phyloP scores from a whole-genome alignment of 2,113 vertebrate genomes.

The Varanus komodoensis region DNA sequence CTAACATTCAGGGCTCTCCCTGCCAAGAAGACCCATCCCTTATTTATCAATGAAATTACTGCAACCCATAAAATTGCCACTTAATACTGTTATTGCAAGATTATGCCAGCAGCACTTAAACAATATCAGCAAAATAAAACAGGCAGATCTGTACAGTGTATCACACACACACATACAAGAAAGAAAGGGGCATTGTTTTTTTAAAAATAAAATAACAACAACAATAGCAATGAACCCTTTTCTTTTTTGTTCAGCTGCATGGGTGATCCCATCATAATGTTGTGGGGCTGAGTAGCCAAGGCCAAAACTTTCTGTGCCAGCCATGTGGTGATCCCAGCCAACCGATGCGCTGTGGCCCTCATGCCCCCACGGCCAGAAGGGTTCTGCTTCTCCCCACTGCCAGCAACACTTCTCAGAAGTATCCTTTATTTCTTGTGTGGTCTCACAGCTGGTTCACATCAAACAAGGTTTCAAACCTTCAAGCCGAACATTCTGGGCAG shows the following conservation, averaged over 20 bases:
- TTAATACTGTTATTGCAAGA: neutral
- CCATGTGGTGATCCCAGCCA: neutral
- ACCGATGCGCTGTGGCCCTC: neutral
- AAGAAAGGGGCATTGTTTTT: too few species aligned
- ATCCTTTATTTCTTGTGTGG: neutral
- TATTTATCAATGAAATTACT: neutral
- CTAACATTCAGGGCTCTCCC: neutral
- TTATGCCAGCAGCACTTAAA: neutral
- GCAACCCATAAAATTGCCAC: neutral
- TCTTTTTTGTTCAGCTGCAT: neutral
- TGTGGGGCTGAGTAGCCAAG: neutral
- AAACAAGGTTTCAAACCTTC: neutral
- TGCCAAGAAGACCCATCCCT: neutral
- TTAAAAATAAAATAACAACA: neutral
- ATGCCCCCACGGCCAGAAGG: neutral
- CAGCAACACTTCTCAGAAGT: neutral
- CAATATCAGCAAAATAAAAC: neutral
- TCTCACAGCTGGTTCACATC: neutral
- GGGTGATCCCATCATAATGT: neutral
- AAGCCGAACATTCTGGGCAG: neutral
- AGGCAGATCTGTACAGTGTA: too few species aligned
- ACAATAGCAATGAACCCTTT: neutral
- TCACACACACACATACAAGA: too few species aligned
- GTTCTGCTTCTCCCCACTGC: too few species aligned
- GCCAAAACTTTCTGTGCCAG: neutral